Percentiles rank a stretch among this genome's conserved stretches.
Evolutionary conservation across 2,888 invertebrate genomes (phyloP).

Genomic region (Chrysomela aeneicollis): DNA sequence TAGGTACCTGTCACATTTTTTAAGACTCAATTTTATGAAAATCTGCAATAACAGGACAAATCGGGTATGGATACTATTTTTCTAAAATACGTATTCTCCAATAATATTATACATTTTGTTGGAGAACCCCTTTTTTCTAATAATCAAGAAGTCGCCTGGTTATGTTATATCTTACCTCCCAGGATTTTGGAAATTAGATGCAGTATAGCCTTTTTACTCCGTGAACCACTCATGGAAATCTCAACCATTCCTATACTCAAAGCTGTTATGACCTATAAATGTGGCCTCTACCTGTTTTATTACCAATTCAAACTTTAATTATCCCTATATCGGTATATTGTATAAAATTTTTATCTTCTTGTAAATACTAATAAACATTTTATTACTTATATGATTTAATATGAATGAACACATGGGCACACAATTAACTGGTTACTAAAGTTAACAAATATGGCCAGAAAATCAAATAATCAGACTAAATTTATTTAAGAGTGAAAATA

Average conservation of each 20-base stretch:
- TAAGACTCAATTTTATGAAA: no score
- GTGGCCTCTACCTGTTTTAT: conserved; percentile 35
- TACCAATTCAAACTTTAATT: conserved; percentile 37
- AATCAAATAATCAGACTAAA: conserved; percentile 36
- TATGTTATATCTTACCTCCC: no score
- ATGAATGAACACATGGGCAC: conserved; percentile 17
- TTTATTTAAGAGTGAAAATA: conserved; percentile 35
- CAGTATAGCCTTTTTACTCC: not conserved
- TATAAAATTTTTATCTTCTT: conserved; percentile 34
- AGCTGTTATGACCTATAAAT: conserved; percentile 35
- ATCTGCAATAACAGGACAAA: no score
- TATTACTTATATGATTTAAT: conserved; percentile 34
- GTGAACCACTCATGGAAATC: not conserved
- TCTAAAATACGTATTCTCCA: no score
- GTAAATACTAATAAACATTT: conserved; percentile 43
- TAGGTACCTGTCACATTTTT: no score
- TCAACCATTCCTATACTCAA: conserved; percentile 26
- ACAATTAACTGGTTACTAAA: conserved; percentile 16
- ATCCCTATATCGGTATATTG: not conserved
- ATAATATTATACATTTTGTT: no score
- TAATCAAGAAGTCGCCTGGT: no score
- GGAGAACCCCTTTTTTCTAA: no score
- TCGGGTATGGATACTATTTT: no score
- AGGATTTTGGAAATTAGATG: no score
- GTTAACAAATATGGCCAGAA: conserved; percentile 22